Conservation (phyloP, 2,113 vertebrate species). For the Cacatua alba region DNA sequence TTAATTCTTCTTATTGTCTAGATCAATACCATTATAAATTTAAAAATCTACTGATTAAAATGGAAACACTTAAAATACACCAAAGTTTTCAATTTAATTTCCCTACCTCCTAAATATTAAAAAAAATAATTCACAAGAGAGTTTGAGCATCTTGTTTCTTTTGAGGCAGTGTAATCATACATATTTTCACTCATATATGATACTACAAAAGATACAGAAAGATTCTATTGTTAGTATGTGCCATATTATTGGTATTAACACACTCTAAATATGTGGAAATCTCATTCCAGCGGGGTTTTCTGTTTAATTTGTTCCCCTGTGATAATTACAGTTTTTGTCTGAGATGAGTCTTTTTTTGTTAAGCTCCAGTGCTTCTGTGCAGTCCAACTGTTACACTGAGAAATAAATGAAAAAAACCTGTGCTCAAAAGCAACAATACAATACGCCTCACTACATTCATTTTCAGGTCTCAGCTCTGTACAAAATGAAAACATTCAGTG, state of each 20-base stretch:
- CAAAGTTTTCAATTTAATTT: constrained; percentile 8
- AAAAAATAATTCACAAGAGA: constrained; percentile 34
- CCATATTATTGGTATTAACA: constrained; percentile 64
- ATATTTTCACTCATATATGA: constrained; percentile 58
- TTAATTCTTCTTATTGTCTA: not conserved
- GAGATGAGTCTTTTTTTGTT: constrained; percentile 67
- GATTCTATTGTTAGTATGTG: constrained; percentile 47
- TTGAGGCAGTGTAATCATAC: constrained; percentile 16
- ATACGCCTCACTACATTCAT: constrained; percentile 19
- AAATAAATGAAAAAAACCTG: constrained; percentile 64
- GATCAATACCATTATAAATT: not conserved
- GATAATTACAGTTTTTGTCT: constrained; percentile 75
- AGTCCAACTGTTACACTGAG: constrained; percentile 59
- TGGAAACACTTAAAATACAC: not conserved
- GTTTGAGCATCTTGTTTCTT: constrained; percentile 43
- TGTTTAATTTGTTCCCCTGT: constrained; percentile 72
- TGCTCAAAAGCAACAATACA: constrained; percentile 11
- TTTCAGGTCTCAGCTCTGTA: constrained; percentile 13
- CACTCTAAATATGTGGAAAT: constrained; percentile 64
- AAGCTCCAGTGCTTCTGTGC: constrained; percentile 66
- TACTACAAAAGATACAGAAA: constrained; percentile 54
- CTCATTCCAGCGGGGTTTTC: constrained; percentile 48
- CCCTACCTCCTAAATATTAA: not conserved
- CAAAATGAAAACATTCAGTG: not conserved
- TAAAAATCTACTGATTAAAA: not conserved